Evolutionary conservation across 2,797 vertebrate genomes (phyloP).

Genomic region (Oreortyx pictus): DNA sequence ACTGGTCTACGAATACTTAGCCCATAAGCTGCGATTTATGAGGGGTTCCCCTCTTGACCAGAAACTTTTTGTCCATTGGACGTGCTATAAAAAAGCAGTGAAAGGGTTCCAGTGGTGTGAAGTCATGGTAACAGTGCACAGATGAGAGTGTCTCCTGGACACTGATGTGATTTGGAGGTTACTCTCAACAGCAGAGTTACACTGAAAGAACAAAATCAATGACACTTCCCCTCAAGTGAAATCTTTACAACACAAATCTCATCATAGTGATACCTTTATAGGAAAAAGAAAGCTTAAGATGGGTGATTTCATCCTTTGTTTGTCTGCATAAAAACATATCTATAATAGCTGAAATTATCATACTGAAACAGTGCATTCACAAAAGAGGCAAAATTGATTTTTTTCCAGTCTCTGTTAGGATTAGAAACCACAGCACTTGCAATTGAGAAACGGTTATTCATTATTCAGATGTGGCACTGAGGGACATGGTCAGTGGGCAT

Average conservation of each 20-base stretch:
- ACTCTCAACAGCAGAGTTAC: neutral
- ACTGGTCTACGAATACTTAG: neutral
- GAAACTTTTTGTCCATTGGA: neutral
- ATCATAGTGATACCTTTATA: neutral
- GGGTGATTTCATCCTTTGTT: neutral
- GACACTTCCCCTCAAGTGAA: accelerated
- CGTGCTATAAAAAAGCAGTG: neutral
- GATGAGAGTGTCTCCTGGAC: neutral
- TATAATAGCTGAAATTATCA: neutral
- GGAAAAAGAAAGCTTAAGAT: neutral
- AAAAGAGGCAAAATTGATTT: neutral
- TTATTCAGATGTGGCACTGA: neutral
- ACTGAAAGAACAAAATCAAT: neutral
- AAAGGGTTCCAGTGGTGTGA: neutral
- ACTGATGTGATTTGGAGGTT: neutral
- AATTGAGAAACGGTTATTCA: neutral
- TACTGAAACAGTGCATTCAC: neutral
- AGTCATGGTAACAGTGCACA: neutral
- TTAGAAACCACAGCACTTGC: neutral
- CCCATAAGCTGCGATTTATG: conserved; percentile 1
- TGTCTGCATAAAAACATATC: neutral
- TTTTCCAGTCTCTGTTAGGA: neutral
- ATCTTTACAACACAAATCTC: neutral
- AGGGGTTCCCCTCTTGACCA: neutral
- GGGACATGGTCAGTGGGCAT: too few species aligned